Base-by-base conservation (phyloP, 92 coral and sea anemone species). In the Epizoanthus fatuus region DNA sequence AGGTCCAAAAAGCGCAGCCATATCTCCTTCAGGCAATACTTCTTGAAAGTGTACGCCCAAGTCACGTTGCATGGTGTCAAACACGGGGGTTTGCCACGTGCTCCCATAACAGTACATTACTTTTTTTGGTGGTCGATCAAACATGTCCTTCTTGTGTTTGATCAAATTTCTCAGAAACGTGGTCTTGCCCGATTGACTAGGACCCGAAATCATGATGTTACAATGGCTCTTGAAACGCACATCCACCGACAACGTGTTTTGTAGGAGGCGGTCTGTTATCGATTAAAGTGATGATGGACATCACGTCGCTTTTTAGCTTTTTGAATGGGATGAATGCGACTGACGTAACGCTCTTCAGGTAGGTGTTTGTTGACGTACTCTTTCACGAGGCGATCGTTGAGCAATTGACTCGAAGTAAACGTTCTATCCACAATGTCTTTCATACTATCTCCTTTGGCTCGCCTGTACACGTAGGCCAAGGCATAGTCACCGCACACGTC, bases 401-500 rank as follows among this genome's bases (percentile, higher is more conserved):
- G 39, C 9, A 38, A 4, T 2, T 25, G 58, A 2, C 14, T 4
- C 52, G 52, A 47, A 5, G 52, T 47, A 47, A 47, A 47, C 13
- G 52, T 47, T 10, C 52, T 47, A 4, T 52, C 6, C 1, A 72
- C 78, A 6, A 72, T 52, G 8, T 51, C 40, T 7, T 51, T 15
- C 78, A 72, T 72, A 1, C 39, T 22, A 4, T 25, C 5, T 8
- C 78, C 78, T 52, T 5, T 7, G 22, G 80, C 81, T 64, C 91
- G 75, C 19, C 55, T 66, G 53, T 71, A 51, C 10, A 88, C 35
- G 29, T 72, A 88, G 44, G 39, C 42, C 56, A 88, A 63, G 16
- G 87, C 77, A 65, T 74, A 81, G 58, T 88, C 80, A 16, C 87
- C 91, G 44, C 91, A 81, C 4, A 67, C 70, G 17, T 81, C 69